phyloP scores from a whole-genome alignment of 2,797 vertebrate species.

The Schizopygopsis pylzovi region DNA sequence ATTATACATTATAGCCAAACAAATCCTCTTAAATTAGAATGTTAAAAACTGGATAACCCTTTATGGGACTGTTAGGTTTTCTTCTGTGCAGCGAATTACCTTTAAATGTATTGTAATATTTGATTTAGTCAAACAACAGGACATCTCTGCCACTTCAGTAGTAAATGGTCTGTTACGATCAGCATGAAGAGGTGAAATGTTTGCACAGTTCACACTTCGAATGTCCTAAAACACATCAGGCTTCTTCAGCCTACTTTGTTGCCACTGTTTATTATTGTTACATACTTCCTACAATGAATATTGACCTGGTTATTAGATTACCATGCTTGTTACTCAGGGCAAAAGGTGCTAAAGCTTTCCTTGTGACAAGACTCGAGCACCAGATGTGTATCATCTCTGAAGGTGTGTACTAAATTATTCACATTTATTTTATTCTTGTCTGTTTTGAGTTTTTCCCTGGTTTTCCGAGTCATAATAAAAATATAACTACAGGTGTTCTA shows the following conservation, averaged over 20 bases:
- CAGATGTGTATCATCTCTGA: conserved; percentile 22
- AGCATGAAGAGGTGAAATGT: conserved; percentile 8
- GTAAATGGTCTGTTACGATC: conserved; percentile 1
- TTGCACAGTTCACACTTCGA: not conserved
- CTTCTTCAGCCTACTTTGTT: not conserved
- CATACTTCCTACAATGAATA: conserved; percentile 4
- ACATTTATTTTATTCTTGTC: not conserved
- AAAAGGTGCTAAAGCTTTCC: conserved; percentile 47
- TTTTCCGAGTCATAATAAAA: not conserved
- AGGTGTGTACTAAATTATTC: not conserved
- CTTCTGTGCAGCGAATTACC: not conserved
- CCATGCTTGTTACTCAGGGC: conserved; percentile 57
- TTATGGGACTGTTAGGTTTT: not conserved
- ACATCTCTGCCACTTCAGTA: not conserved
- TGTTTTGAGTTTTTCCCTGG: not conserved
- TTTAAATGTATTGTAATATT: conserved; percentile 7
- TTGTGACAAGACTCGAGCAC: conserved; percentile 14
- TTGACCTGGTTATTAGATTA: conserved; percentile 26
- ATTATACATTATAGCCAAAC: conserved; percentile 5
- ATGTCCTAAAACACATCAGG: conserved; percentile 8
- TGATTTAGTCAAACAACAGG: conserved; percentile 20
- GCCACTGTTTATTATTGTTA: conserved; percentile 38
- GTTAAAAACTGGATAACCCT: not conserved
- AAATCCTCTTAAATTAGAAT: conserved; percentile 21
- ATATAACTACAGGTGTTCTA: not conserved